phyloP scores from a whole-genome alignment of 2,113 vertebrate genomes.

The Datnioides undecimradiatus region DNA sequence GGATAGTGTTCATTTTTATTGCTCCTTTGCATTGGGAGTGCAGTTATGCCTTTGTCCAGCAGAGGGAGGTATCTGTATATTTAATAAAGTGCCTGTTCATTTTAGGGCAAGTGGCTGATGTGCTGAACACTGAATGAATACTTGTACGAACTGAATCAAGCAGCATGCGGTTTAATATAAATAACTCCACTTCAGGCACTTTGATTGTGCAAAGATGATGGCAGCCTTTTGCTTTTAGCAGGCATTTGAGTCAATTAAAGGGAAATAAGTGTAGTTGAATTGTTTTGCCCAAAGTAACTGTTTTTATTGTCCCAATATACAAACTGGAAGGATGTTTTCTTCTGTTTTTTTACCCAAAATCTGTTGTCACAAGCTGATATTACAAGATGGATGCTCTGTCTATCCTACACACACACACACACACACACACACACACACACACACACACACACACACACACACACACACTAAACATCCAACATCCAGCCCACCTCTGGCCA shows the following conservation, averaged over 20 bases:
- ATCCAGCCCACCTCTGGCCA: slow-evolving; percentile 27
- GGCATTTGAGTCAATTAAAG: neutral
- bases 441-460: neutral
- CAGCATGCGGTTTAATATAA: neutral
- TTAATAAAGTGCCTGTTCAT: neutral
- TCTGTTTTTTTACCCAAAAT: neutral
- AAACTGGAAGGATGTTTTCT: neutral
- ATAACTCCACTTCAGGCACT: neutral
- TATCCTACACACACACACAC: neutral
- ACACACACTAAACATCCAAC: neutral
- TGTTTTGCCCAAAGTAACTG: neutral
- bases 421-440: neutral
- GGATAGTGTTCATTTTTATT: neutral
- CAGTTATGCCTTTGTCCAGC: slow-evolving; percentile 34
- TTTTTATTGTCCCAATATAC: neutral
- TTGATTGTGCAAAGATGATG: neutral
- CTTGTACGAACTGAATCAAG: neutral
- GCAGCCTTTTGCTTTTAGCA: neutral
- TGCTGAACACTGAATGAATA: neutral
- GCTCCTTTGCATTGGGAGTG: neutral
- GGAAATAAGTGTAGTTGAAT: neutral
- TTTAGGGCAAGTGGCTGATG: neutral
- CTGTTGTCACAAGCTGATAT: neutral
- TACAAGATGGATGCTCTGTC: neutral
- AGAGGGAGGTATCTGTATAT: slow-evolving; percentile 60